Evolutionary conservation across 2,113 vertebrate genomes (phyloP).

Genomic region (Otocyon megalotis): DNA sequence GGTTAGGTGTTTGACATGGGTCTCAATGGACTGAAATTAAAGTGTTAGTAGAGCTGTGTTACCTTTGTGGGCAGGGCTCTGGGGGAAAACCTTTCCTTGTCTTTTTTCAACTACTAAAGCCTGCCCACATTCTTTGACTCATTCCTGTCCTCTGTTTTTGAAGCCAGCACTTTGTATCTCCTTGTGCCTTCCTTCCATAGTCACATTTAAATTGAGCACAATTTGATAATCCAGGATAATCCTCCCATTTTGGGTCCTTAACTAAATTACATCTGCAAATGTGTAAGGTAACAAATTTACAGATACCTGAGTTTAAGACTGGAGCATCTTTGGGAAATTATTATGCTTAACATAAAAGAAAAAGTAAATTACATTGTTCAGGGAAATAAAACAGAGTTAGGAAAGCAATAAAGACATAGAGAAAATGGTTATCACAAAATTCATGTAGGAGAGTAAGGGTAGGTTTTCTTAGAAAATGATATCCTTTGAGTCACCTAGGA

Average conservation of each 20-base stretch:
- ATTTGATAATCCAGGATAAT: background rate
- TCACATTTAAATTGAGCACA: background rate
- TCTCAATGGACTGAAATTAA: background rate
- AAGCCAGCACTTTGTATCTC: background rate
- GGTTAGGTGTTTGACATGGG: background rate
- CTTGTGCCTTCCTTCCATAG: background rate
- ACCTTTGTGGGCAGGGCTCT: background rate
- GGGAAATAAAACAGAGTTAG: background rate
- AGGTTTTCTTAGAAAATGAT: background rate
- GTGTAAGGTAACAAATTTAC: background rate
- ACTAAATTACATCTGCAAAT: background rate
- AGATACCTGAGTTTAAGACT: background rate
- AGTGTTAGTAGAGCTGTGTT: background rate
- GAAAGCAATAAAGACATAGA: background rate
- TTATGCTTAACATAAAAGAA: background rate
- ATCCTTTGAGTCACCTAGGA: background rate
- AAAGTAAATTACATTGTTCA: background rate
- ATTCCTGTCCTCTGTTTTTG: background rate
- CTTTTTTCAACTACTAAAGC: background rate
- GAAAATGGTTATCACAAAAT: background rate
- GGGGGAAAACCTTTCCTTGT: background rate
- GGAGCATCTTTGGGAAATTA: background rate
- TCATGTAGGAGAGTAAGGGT: background rate
- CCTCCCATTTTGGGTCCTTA: background rate
- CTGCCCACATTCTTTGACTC: background rate